Conservation (phyloP, 2,113 vertebrate species). For the Tamias sibiricus region DNA sequence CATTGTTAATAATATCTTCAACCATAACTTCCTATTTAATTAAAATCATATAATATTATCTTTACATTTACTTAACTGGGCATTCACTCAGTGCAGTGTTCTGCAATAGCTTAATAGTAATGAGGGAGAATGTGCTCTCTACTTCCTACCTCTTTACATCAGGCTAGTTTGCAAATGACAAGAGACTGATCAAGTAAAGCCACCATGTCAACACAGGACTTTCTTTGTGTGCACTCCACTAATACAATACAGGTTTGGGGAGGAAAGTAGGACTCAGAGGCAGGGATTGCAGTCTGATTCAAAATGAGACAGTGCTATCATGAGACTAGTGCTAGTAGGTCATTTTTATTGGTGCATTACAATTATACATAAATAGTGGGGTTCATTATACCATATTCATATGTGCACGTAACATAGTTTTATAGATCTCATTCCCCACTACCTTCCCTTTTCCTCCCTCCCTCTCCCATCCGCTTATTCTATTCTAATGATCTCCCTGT, state of each 20-base stretch:
- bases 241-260: background rate
- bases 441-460: too few species aligned
- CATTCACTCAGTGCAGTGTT: background rate
- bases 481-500: too few species aligned
- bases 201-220: background rate
- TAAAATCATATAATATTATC: conserved; percentile 47
- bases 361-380: too few species aligned
- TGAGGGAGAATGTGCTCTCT: background rate
- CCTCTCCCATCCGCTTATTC: too few species aligned
- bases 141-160: background rate
- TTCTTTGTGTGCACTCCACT: background rate
- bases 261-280: background rate
- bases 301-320: background rate
- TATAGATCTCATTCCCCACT: too few species aligned
- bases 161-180: background rate
- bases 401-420: too few species aligned
- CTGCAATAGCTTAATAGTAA: background rate
- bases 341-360: too few species aligned
- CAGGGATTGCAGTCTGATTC: background rate
- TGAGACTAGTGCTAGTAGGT: background rate
- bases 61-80: background rate
- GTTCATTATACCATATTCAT: too few species aligned
- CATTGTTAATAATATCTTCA: conserved; percentile 45
- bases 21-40: conserved; percentile 50
- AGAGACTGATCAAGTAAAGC: background rate